These are phyloP conservation scores for Acleris literana DNA, from an alignment of 2,888 invertebrate species.

Conservation along the genomic window DNA sequence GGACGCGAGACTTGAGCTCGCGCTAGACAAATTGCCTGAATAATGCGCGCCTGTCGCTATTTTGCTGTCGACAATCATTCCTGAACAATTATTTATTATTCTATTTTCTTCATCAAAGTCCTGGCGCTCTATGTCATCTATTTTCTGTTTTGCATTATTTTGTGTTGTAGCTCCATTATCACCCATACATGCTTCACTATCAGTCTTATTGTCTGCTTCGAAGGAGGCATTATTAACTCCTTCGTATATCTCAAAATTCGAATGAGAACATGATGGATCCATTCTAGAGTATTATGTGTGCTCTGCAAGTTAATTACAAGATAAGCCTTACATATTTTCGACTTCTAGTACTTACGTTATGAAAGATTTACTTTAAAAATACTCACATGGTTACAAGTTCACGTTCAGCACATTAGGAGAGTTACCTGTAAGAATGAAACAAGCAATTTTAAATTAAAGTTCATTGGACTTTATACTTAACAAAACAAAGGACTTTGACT, in stretches of 20 bases:
- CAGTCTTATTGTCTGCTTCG: slow-evolving; percentile 71
- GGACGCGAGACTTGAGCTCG: slow-evolving; percentile 69
- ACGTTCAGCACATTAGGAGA: slow-evolving; percentile 32
- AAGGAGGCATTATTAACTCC: slow-evolving; percentile 55
- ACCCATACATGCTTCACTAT: slow-evolving; percentile 53
- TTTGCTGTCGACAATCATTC: slow-evolving; percentile 69
- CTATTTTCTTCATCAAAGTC: slow-evolving; percentile 79
- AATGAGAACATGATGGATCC: slow-evolving; percentile 76
- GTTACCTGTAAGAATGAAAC: slow-evolving; percentile 43
- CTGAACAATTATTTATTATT: slow-evolving; percentile 71
- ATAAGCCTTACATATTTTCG: neutral
- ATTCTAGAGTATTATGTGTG: slow-evolving; percentile 52
- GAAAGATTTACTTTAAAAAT: too few species aligned
- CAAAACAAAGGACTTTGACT: too few species aligned
- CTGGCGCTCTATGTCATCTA: slow-evolving; percentile 74
- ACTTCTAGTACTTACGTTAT: too few species aligned
- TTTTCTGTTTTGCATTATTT: slow-evolving; percentile 58
- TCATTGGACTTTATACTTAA: neutral
- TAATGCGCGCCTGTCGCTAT: slow-evolving; percentile 57
- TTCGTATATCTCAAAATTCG: slow-evolving; percentile 63
- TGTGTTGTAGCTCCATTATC: slow-evolving; percentile 51
- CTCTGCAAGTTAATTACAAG: slow-evolving; percentile 15
- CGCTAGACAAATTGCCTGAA: slow-evolving; percentile 65
- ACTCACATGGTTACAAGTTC: slow-evolving; percentile 20
- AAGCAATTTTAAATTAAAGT: neutral